phyloP scores from a whole-genome alignment of 2,888 invertebrate species.

The Hypselothyrea guttata region DNA sequence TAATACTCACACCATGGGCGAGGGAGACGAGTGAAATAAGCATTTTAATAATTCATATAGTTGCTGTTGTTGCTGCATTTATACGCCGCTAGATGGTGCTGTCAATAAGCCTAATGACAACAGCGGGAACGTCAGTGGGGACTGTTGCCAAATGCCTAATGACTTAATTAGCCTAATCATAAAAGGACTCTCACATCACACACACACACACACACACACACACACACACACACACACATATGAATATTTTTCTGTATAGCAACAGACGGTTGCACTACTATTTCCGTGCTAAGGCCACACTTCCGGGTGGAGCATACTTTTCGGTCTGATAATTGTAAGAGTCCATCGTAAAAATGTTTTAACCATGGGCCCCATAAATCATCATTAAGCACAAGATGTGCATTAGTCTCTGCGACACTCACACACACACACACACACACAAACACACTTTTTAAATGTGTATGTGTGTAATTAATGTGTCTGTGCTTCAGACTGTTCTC shows the following conservation, averaged over 20 bases:
- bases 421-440: background rate
- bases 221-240: conserved; percentile 11
- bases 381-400: conserved; percentile 68
- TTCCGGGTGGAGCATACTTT: conserved; percentile 26
- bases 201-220: conserved; percentile 24
- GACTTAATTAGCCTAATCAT: conserved; percentile 74
- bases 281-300: conserved; percentile 37
- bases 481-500: conserved; percentile 37
- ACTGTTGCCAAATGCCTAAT: conserved; percentile 65
- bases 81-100: conserved; percentile 46
- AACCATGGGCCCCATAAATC: conserved; percentile 68
- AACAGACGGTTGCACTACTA: conserved; percentile 56
- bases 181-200: conserved; percentile 38
- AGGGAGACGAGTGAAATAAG: conserved; percentile 18
- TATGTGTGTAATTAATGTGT: conserved; percentile 64
- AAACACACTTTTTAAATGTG: conserved; percentile 18
- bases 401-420: conserved; percentile 24
- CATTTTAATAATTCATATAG: conserved; percentile 72
- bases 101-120: conserved; percentile 50
- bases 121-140: conserved; percentile 16
- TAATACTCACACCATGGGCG: conserved; percentile 26
- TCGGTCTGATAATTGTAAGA: conserved; percentile 56
- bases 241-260: conserved; percentile 28
- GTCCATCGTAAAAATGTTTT: conserved; percentile 65
- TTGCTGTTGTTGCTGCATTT: conserved; percentile 48